These are phyloP conservation scores for Microdon myrmicae DNA, from an alignment of 2,888 invertebrate genomes.

Conservation along the genomic window DNA sequence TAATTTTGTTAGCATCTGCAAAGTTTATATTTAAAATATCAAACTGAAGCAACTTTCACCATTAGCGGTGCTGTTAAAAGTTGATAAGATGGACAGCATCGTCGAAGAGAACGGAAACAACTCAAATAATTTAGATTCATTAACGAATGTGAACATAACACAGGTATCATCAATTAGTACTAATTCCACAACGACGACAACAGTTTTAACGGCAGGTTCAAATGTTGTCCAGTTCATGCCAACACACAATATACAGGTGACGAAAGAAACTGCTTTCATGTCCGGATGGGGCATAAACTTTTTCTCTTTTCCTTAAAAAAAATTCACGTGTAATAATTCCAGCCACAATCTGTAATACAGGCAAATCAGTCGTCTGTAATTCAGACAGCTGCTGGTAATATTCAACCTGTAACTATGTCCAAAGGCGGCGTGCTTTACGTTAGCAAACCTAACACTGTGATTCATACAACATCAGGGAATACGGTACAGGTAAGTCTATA, in stretches of 20 bases:
- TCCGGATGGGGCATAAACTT: constrained; percentile 1
- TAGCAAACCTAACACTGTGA: constrained; percentile 90
- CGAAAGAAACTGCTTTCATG: constrained; percentile 25
- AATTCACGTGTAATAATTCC: constrained; percentile 54
- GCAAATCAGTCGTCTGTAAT: constrained; percentile 96
- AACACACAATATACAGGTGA: constrained; percentile 76
- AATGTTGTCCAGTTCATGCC: constrained; percentile 90
- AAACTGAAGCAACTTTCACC: constrained; percentile 68
- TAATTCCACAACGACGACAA: constrained; percentile 56
- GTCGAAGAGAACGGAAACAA: constrained; percentile 87
- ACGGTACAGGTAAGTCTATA: constrained; percentile 70
- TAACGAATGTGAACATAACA: constrained; percentile 54
- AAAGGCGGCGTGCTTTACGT: constrained; percentile 92
- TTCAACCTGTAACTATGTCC: constrained; percentile 82
- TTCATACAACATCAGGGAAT: constrained; percentile 87
- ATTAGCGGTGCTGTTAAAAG: constrained; percentile 74
- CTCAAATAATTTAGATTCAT: constrained; percentile 60
- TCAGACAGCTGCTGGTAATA: constrained; percentile 89
- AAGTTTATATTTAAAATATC: constrained; percentile 67
- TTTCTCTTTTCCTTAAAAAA: constrained; percentile 17
- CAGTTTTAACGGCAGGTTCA: constrained; percentile 71
- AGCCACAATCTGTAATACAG: constrained; percentile 96
- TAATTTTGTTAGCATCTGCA: no score
- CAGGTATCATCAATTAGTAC: constrained; percentile 55
- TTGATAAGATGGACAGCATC: constrained; percentile 84